Evolutionary conservation across 2,797 vertebrate genomes (phyloP).

Genomic region (Heteromormyrus szaboi): DNA sequence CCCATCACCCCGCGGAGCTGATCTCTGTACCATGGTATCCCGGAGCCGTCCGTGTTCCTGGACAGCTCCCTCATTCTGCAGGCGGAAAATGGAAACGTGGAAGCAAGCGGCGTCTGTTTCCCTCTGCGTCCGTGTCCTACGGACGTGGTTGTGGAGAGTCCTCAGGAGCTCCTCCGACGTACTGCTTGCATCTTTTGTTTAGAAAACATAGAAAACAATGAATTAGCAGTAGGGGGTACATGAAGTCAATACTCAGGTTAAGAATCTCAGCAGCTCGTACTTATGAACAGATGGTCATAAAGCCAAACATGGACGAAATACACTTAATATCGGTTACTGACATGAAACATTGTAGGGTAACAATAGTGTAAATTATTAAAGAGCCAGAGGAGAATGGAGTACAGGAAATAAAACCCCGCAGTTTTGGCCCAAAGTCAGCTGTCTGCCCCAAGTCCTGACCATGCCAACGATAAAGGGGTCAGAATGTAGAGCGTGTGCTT

Average conservation of each 20-base stretch:
- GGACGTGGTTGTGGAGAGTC: not conserved
- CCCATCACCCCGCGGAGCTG: not conserved
- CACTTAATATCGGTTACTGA: not conserved
- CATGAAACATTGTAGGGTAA: not conserved
- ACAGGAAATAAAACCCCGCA: not conserved
- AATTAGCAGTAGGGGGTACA: not conserved
- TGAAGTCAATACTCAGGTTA: not conserved
- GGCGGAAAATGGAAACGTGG: not conserved
- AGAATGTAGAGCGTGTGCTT: not conserved
- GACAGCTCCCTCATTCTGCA: not conserved
- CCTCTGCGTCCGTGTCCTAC: too few species aligned
- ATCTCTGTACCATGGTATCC: not conserved
- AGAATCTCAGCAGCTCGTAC: not conserved
- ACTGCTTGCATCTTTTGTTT: not conserved
- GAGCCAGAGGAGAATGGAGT: not conserved
- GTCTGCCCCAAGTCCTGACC: not conserved
- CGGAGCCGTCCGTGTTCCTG: not conserved
- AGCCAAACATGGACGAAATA: not conserved
- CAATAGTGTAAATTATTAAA: not conserved
- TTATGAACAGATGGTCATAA: not conserved
- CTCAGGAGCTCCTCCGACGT: not conserved
- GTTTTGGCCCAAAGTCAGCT: not conserved
- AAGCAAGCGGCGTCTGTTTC: not conserved
- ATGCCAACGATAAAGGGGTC: not conserved
- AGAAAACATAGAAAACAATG: not conserved